phyloP scores from a whole-genome alignment of 2,113 vertebrate species.

The Calonectris borealis region DNA sequence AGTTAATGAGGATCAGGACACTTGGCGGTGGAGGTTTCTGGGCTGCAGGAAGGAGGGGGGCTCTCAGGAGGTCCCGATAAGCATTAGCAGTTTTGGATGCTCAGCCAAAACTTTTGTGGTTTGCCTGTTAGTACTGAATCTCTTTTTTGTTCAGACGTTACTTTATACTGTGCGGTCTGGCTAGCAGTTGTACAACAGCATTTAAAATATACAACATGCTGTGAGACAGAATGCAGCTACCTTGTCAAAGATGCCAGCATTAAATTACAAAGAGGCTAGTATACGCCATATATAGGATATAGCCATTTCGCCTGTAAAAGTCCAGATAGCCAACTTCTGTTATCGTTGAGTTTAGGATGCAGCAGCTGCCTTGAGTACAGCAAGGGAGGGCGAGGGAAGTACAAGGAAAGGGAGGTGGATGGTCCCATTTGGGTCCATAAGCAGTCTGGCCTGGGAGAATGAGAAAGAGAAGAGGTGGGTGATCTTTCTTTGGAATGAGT shows the following conservation, averaged over 20 bases:
- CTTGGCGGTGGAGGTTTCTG: conserved; percentile 24
- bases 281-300: neutral
- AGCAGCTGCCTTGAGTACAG: neutral
- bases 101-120: conserved; percentile 62
- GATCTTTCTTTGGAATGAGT: neutral
- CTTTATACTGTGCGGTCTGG: conserved; percentile 69
- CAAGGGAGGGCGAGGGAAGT: neutral
- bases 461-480: neutral
- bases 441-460: neutral
- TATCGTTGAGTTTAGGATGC: neutral
- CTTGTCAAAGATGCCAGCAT: conserved; percentile 62
- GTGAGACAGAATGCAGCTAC: conserved; percentile 69
- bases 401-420: neutral
- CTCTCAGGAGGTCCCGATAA: conserved; percentile 58
- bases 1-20: conserved; percentile 61
- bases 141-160: conserved; percentile 64
- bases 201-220: conserved; percentile 72
- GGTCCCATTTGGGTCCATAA: neutral
- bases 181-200: conserved; percentile 62
- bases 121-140: conserved; percentile 56
- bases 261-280: conserved; percentile 62
- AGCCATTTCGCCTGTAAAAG: conserved; percentile 33
- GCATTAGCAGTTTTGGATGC: conserved; percentile 58
- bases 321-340: neutral
- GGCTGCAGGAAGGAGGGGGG: conserved; percentile 19